phyloP scores from a whole-genome alignment of 2,113 vertebrate genomes.

The Bos indicus region DNA sequence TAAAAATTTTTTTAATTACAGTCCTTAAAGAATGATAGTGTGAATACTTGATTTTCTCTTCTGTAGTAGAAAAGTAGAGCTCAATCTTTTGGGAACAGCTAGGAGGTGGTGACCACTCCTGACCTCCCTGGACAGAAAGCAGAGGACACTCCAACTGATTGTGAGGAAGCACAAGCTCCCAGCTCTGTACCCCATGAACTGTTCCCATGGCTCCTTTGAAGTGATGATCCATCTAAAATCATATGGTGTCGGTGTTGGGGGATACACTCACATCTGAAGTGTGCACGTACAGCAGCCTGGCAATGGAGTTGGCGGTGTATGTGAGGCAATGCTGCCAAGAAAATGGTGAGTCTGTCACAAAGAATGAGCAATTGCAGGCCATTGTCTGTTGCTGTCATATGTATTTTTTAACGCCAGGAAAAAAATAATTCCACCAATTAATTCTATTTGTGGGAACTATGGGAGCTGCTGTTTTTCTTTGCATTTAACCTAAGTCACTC shows the following conservation, averaged over 20 bases:
- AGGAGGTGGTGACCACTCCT: neutral
- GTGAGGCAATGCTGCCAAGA: neutral
- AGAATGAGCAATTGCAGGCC: neutral
- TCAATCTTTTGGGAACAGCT: neutral
- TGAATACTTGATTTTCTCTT: neutral
- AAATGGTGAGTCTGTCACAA: neutral
- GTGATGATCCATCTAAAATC: neutral
- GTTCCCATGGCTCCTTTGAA: neutral
- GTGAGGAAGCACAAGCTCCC: neutral
- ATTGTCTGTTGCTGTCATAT: neutral
- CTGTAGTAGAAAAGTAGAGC: neutral
- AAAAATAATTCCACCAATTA: neutral
- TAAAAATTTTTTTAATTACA: neutral
- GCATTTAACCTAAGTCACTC: neutral
- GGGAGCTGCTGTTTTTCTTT: neutral
- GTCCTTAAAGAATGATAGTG: neutral
- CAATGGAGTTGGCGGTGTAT: accelerated
- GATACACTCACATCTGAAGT: neutral
- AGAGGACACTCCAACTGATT: neutral
- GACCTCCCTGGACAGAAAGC: accelerated
- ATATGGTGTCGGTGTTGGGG: neutral
- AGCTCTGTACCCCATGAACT: no score
- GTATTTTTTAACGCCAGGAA: neutral
- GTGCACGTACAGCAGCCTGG: neutral
- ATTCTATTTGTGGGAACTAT: neutral